Evolutionary conservation across 2,797 vertebrate genomes (phyloP), one percentile per base, ranked within the genome.

Genomic region (Clamator glandarius): DNA sequence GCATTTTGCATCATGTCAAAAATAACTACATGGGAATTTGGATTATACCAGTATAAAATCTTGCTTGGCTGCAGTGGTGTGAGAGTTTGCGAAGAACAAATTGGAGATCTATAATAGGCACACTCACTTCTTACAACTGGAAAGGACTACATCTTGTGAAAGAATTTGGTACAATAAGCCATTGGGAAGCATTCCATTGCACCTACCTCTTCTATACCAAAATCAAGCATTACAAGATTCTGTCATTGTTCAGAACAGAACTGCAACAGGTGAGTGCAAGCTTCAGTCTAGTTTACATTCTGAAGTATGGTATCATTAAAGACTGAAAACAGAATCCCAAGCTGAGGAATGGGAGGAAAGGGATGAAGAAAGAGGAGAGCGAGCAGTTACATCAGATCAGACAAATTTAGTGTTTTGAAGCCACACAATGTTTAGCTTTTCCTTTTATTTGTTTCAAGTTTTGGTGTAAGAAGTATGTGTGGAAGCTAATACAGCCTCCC

Each of bases 121-220:
- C 3, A 68, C 50, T 90, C 19, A 16, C 26, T 70, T 88, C 74
- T 82, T 33, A 54, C 64, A 77, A 41, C 26, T 67, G 59, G 50
- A 84, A 92, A 26, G 29, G 67, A 84, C 70, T 24, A 35, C 5
- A 82, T 19, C 46, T 66, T 90, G 76, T 52, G 42, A 87, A 91
- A 93, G 85, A 96, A 92, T 92, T 96, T 95, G 96, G 93, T 97
- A 96, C 97, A 95, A 95, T 91, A 97, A 98, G 98, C 98, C 98
- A 98, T 96, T 97, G 97, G 98, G 97, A 98, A 97, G 98, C 96
- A 98, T 97, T 97, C 90, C 80, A 98, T 98, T 98, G 98, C 98
- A 99, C 97, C 90, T 96, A 98, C 98, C 96, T 98, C 98, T 96
- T 95, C 93, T 91, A 95, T 94, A 97, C 86, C 88, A 96, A 96